Base-by-base conservation (phyloP, 2,888 invertebrate species). In the Ennomos quercinarius region DNA sequence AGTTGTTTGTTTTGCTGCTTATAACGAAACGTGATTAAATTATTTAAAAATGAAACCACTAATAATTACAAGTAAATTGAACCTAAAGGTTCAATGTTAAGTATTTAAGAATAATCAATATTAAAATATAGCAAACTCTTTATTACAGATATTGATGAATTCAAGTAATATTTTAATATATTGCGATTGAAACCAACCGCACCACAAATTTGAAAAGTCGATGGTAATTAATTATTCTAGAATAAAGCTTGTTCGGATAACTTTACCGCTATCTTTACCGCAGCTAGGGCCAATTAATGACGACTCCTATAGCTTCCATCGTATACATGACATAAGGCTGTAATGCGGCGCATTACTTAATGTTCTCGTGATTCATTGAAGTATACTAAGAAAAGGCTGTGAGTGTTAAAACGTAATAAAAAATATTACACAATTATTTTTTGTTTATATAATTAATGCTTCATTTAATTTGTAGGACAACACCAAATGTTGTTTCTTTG, bases 321-420 rank as follows among this genome's bases (percentile, higher is more conserved):
- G 95, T 95, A 95, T 95, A 95, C 95, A 94, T 94, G 93, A 93
- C 93, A 93, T 95, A 95, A 95, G 95, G 95, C 95, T 93, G 92
- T 84, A 90, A 92, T 90, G 87, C 84, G 62, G 57, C 57, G 85
- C 89, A 91, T 91, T 89, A 89, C 91, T 74, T 80, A 76, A 80
- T 80, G 81, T 79, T 67, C 79, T 86, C 80, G 80, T 85, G 79
- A 80, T 73, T 75, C 70, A 71, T 71, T 68, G 68, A 67, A 66
- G 66, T 68, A 68, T 66, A 66, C 63, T 54, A 55, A 45, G 39
- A 53, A 62, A 41, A 42, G 61, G 73, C 76, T 74, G 72, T 72
- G 75, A 79, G 76, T 76, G 73, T 60, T 65, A 58, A 65, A 61
- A 68, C 4, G 27, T 27, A 27, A 27, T 27, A 6, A 27, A 27